These are phyloP conservation scores for Noturus placidus DNA, from an alignment of 2,113 vertebrate genomes.

Conservation along the genomic window DNA sequence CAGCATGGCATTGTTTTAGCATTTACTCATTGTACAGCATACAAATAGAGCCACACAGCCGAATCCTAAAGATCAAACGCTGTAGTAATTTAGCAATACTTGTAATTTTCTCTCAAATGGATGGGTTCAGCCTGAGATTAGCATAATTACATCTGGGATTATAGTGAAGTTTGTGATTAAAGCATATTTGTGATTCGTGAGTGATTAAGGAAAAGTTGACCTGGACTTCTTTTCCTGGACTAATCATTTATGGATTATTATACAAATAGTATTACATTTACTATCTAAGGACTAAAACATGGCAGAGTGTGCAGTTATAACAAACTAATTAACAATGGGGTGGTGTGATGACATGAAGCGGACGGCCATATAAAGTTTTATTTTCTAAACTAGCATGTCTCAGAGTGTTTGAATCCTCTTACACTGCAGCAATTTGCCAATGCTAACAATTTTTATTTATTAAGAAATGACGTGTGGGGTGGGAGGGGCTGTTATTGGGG, in stretches of 20 bases:
- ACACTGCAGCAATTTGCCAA: neutral
- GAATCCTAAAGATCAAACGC: slow-evolving; percentile 17
- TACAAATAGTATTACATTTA: neutral
- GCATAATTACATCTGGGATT: slow-evolving; percentile 34
- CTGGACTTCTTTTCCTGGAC: neutral
- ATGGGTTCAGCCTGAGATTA: slow-evolving; percentile 11
- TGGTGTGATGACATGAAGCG: neutral
- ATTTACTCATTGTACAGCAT: slow-evolving; percentile 27
- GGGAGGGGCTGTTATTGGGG: too few species aligned
- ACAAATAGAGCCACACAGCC: slow-evolving; percentile 29
- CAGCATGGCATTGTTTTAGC: slow-evolving; percentile 45
- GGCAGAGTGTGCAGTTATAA: neutral
- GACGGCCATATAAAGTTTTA: neutral
- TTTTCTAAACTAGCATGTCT: neutral
- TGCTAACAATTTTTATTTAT: neutral
- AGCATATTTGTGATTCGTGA: slow-evolving; percentile 20
- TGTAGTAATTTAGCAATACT: slow-evolving; percentile 3
- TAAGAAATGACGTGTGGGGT: neutral
- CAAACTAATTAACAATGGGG: neutral
- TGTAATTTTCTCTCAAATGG: slow-evolving; percentile 11
- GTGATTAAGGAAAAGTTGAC: slow-evolving; percentile 6
- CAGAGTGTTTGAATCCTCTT: neutral
- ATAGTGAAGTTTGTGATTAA: slow-evolving; percentile 34
- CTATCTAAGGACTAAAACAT: neutral
- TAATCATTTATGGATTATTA: neutral